Base-by-base conservation (phyloP, 2,797 vertebrate genomes). In the Notolabrus celidotus region DNA sequence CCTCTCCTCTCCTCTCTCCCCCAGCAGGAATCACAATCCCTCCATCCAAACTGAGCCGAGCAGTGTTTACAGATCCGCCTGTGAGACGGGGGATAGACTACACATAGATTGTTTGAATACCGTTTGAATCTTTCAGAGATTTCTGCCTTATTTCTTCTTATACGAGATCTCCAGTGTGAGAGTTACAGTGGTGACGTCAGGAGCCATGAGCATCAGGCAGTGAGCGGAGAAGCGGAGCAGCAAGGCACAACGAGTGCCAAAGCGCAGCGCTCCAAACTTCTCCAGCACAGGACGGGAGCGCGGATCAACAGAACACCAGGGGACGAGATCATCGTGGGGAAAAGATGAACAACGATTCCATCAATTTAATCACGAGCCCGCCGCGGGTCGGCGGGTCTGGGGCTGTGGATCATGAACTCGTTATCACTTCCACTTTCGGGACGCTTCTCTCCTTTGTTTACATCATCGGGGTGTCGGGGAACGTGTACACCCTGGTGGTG, bases 401-500 rank as follows among this genome's bases (percentile, higher is more conserved):
- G 33, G 80, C 84, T 9, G 86, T 59, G 79, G 94, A 95, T 2
- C 86, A 86, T 2, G 94, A 95, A 25, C 91, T 96, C 82, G 83
- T 95, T 1, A 93, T 96, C 83, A 94, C 95, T 10, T 93, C 94
- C 45, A 96, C 96, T 36, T 96, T 97, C 81, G 95, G 96, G 71
- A 95, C 95, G 36, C 90, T 97, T 45, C 93, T 97, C 27, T 96
- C 95, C 22, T 77, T 95, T 23, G 96, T 97, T 67, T 97, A 95
- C 69, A 83, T 96, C 12, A 82, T 96, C 54, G 96, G 96, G 0
- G 95, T 96, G 78, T 95, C 95, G 22, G 96, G 96, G 9, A 97
- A 97, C 31, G 94, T 95, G 38, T 97, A 97, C 91, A 97, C 96
- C 8, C 92, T 97, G 82, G 95, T 95, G 82, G 95, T 97, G 82